Evolutionary conservation across 2,113 vertebrate species (phyloP), one percentile per base, ranked within the genome.

Genomic region (Pterocles gutturalis): DNA sequence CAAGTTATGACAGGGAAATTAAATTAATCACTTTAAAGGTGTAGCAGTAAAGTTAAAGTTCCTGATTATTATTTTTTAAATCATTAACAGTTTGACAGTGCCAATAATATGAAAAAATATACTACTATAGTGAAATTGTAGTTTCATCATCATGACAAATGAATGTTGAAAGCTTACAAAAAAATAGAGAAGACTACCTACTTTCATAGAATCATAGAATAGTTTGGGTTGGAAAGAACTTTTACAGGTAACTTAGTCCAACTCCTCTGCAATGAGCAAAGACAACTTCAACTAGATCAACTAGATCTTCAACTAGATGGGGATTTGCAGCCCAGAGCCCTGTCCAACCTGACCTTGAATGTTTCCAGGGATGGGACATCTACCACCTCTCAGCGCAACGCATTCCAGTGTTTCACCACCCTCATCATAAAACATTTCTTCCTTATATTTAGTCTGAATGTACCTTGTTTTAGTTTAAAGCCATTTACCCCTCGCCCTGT

Each of bases 1-100:
- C 34, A 91, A 83, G 25, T 87, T 91, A 28, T 36, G 57, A 84
- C 61, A 73, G 62, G 67, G 75, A 96, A 92, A 95, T 65, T 71
- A 90, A 96, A 94, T 64, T 53, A 91, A 85, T 80, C 41, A 91
- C 66, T 70, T 87, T 49, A 71, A 75, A 92, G 41, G 24, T 67
- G 22, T 7, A 55, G 55, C 9, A 84, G 15, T 65, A 81, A 49
- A 31, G 25, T 67, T 92, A 65, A 61, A 80, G 36, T 25, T 87
- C 34, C 28, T 73, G 15, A 46, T 89, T 55, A 46, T 66, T 53
- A 71, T 78, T 79, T 79, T 75, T 88, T 93, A 22, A 80, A 58
- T 66, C 64, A 69, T 2, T 93, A 67, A 80, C 61, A 80, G 60
- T 53, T 86, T 69, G 54, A 84, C 41, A 92, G 66, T 33, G 26